phyloP scores from a whole-genome alignment of 1,140 invertebrate species.

The Oreohelix idahoensis region DNA sequence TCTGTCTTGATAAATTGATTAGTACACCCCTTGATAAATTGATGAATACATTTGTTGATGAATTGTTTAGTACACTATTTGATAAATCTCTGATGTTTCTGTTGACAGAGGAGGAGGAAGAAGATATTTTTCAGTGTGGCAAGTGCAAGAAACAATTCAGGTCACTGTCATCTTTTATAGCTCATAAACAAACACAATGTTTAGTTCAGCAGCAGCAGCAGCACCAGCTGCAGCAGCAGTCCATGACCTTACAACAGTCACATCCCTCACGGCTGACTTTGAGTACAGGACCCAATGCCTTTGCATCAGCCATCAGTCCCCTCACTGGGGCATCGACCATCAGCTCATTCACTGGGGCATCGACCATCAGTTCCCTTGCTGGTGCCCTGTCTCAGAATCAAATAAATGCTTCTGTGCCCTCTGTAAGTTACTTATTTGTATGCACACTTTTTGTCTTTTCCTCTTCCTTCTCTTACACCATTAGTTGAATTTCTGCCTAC shows the following conservation, averaged over 20 bases:
- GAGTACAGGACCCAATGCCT: neutral
- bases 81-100: too few relatives aligned
- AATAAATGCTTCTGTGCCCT: constrained; percentile 18
- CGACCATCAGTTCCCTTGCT: neutral
- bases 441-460: too few relatives aligned
- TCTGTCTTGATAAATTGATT: too few relatives aligned
- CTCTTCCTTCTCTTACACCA: too few relatives aligned
- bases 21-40: too few relatives aligned
- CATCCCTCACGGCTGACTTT: constrained; percentile 37
- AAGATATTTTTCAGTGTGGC: constrained; percentile 81
- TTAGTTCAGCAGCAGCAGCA: constrained; percentile 31
- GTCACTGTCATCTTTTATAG: constrained; percentile 76
- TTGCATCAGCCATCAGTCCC: constrained; percentile 10
- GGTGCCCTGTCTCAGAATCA: neutral
- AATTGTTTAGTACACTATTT: too few relatives aligned
- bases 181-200: constrained; percentile 77
- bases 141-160: constrained; percentile 81
- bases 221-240: constrained; percentile 38
- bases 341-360: neutral
- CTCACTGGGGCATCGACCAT: neutral
- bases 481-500: too few relatives aligned
- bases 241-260: constrained; percentile 16
- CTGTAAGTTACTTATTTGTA: neutral
- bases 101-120: constrained; percentile 75
- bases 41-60: too few relatives aligned